phyloP scores from a whole-genome alignment of 2,113 vertebrate species.

The Thamnaconus septentrionalis region DNA sequence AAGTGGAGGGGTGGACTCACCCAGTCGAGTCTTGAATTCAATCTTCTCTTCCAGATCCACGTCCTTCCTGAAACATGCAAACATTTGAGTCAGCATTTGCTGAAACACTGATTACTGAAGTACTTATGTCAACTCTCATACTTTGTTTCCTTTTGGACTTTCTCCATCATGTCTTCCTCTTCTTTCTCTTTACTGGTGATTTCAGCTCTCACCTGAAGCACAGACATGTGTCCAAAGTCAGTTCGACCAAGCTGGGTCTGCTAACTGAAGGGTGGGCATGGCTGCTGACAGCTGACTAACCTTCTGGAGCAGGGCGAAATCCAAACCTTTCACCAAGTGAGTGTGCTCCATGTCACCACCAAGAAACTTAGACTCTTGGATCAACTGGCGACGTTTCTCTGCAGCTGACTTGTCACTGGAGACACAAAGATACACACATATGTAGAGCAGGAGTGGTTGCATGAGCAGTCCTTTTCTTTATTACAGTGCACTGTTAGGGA shows the following conservation, averaged over 20 bases:
- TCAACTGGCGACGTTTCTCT: slow-evolving; percentile 95
- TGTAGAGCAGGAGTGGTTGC: neutral
- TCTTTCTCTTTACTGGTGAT: slow-evolving; percentile 98
- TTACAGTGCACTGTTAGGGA: slow-evolving; percentile 76
- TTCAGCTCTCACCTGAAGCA: slow-evolving; percentile 89
- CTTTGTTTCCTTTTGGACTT: slow-evolving; percentile 97
- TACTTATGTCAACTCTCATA: slow-evolving; percentile 58
- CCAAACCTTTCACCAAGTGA: slow-evolving; percentile 99
- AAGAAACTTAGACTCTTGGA: slow-evolving; percentile 99
- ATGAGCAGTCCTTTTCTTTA: slow-evolving; percentile 74
- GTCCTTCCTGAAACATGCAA: slow-evolving; percentile 82
- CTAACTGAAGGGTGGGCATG: too few species aligned
- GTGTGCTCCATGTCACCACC: slow-evolving; percentile 99
- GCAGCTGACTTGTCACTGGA: slow-evolving; percentile 92
- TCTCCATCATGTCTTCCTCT: slow-evolving; percentile 97
- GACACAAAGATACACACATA: neutral
- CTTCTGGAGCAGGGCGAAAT: slow-evolving; percentile 97
- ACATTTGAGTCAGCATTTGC: neutral
- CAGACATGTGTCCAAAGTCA: neutral
- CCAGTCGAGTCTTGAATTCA: slow-evolving; percentile 96
- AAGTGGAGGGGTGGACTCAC: slow-evolving; percentile 72
- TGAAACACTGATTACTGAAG: too few species aligned
- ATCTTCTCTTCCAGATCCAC: slow-evolving; percentile 98
- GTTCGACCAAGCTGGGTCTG: too few species aligned
- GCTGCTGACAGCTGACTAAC: slow-evolving; percentile 52